Conservation (phyloP, 2,888 invertebrate species). For the Ligdia adustata region DNA sequence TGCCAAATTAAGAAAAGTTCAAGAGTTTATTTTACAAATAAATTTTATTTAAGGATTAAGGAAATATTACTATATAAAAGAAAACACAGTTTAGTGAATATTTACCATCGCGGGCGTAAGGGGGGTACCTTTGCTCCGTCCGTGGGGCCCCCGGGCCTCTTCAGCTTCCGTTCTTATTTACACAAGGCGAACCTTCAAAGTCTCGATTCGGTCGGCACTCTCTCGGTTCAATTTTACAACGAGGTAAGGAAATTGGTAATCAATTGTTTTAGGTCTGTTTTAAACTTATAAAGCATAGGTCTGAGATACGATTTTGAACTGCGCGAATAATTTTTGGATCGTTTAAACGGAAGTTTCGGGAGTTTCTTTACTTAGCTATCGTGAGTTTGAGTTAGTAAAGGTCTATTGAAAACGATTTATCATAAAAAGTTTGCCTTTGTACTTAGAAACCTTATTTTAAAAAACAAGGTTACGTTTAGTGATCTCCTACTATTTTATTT, state of each 20-base stretch:
- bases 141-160: conserved; percentile 37
- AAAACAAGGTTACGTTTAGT: no score
- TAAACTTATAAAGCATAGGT: conserved; percentile 19
- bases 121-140: conserved; percentile 25
- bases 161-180: conserved; percentile 67
- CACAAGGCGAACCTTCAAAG: conserved; percentile 67
- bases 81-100: not conserved
- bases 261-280: conserved; percentile 36
- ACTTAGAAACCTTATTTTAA: no score
- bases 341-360: conserved; percentile 7
- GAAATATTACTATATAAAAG: no score
- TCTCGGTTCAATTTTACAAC: conserved; percentile 49
- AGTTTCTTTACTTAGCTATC: conserved; percentile 5
- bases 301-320: conserved; percentile 18
- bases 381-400: conserved; percentile 62
- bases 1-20: no score
- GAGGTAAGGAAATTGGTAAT: conserved; percentile 42
- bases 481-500: no score
- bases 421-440: no score
- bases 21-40: no score
- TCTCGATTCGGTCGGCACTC: conserved; percentile 60
- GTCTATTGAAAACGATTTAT: no score
- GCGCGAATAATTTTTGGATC: conserved; percentile 15
- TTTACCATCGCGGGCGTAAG: conserved; percentile 21
- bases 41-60: no score